Evolutionary conservation across 2,113 vertebrate species (phyloP).

Genomic region (Struthio camelus): DNA sequence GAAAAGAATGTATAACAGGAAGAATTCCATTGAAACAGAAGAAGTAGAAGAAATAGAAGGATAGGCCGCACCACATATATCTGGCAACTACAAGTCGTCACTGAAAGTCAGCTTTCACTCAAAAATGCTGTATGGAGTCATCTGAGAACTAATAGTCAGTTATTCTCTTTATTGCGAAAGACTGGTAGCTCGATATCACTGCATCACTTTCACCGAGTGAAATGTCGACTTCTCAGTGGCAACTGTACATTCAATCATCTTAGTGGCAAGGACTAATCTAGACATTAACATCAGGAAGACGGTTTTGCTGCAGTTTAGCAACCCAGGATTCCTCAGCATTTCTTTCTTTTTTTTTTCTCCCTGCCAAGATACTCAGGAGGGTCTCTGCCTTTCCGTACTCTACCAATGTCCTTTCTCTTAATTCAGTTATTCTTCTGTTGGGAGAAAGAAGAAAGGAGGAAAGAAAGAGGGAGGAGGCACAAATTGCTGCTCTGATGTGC

Average conservation of each 20-base stretch:
- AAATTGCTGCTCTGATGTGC: not conserved
- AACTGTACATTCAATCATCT: not conserved
- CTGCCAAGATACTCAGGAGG: not conserved
- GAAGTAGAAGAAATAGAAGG: not conserved
- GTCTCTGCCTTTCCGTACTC: not conserved
- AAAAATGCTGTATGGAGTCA: not conserved
- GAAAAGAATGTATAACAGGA: not conserved
- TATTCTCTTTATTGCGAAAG: not conserved
- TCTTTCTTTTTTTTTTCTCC: too few species aligned
- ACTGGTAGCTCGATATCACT: not conserved
- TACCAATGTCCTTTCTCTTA: not conserved
- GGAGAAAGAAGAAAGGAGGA: not conserved
- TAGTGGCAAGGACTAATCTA: not conserved
- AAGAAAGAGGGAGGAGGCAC: not conserved
- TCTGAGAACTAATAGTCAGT: not conserved
- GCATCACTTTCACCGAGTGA: not conserved
- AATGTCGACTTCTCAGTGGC: accelerated
- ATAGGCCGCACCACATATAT: not conserved
- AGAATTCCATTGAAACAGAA: not conserved
- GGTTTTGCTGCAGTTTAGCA: not conserved
- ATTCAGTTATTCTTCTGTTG: not conserved
- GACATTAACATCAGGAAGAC: not conserved
- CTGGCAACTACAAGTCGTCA: not conserved
- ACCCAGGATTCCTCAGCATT: not conserved
- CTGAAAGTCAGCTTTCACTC: slow-evolving; percentile 1